Base-by-base conservation (phyloP, 2,797 vertebrate genomes). In the Lophura swinhoii region DNA sequence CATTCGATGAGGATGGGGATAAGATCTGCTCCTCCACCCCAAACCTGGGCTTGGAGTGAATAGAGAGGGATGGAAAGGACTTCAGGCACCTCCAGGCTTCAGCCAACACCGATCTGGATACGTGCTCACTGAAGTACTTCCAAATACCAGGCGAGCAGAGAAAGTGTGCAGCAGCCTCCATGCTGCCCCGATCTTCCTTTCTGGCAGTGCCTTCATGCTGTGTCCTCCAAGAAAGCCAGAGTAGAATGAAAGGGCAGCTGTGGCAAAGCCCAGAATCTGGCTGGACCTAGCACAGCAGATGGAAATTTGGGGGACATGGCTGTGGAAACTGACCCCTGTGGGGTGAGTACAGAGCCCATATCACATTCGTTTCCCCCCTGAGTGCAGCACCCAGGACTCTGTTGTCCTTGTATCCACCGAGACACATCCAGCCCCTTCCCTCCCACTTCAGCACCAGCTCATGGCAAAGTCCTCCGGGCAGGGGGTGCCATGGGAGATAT, bases 291-390 rank as follows among this genome's bases (percentile, higher is more conserved):
- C 39, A 44, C 51, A 7, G 39, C 35, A 69, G 58, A 22, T 4
- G n/a, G 81, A 95, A n/a, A 91, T 89, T 63, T 22, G 91, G 43
- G 88, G 87, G 69, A 84, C 74, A 4, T 84, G 90, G 85, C 51
- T 92, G 29, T 92, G 90, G 90, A 60, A 79, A 21, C 43, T 88
- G 23, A 39, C 16, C 31, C 24, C 79, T 68, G 67, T 92, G 46
- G 74, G 90, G 90, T 92, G 44, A 79, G 90, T 31, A 13, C 22
- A 29, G 44, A 49, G 60, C 16, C 24, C 14, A 26, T 13, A 59
- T 13, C 48, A 33, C 46, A 55, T 31, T 46, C 20, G 10, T 39
- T 79, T 74, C 31, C 60, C 60, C 24, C 6, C 60, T 39, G 60
- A 26, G 60, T 39, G n/a, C 20, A 63, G 63, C 3, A 1, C 31